Evolutionary conservation across 2,888 invertebrate genomes (phyloP), one percentile per base, ranked within the genome.

Genomic region (Limulus polyphemus): DNA sequence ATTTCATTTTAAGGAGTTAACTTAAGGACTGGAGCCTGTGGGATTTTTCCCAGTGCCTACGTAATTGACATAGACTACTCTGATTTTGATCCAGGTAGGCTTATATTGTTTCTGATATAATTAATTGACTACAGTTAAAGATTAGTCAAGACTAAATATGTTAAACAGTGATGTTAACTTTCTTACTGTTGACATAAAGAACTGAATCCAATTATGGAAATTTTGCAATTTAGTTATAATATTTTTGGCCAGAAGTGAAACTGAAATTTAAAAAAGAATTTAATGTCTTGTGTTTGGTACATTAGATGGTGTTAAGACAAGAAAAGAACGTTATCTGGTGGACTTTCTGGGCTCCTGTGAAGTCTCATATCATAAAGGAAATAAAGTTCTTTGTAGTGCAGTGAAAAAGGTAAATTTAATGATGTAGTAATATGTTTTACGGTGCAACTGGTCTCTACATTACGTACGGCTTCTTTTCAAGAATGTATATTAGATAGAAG

Each of bases 291-390:
- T 32, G 11, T 16, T 17, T 49, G 13, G 10, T 17, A 4, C 49
- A 32, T 10, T 14, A 51, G 61, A 61, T 32, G 61, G 46, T 47
- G 32, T n/a, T 32, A 46, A 57, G n/a, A 49, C 55, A 7, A 65
- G 60, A 59, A 65, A 59, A 51, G 93, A 93, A 75, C 80, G 92
- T 69, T 93, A 90, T 76, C 81, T 92, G 62, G 79, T 98, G 73
- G 90, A 92, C 73, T 97, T 95, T 77, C 83, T 98, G 75, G 98
- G 97, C 1, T 95, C 95, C 0, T 90, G 98, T 58, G 97, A 98
- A 78, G 97, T 97, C 0, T 80, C 88, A 69, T 89, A 90, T 70
- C 95, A 97, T 78, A 97, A 97, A 79, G 97, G 98, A n/a, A 95
- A 94, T 46, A 87, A 91, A 10, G 93, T 95, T 2, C 71, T 80